Percentiles rank a stretch among this genome's conserved stretches.
Evolutionary conservation across 2,888 invertebrate genomes (phyloP).

Genomic region (Agrochola lota): DNA sequence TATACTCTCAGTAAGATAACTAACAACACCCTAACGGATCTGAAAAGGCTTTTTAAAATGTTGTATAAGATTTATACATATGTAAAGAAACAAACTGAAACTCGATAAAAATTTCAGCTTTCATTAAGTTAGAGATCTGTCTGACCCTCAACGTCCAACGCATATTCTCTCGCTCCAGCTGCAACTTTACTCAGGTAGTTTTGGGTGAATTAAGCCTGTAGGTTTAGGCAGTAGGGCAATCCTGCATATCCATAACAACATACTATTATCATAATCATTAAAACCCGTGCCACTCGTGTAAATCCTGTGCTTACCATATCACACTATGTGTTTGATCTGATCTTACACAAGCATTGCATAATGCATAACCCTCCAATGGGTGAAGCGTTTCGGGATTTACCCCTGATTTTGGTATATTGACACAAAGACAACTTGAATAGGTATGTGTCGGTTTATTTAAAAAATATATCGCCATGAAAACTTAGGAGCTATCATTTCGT

Average conservation of each 20-base stretch:
- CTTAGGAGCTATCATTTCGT: not conserved
- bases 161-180: not conserved
- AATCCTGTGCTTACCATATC: not conserved
- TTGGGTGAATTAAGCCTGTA: not conserved
- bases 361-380: not conserved
- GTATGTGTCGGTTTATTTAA: no score
- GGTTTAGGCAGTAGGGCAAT: not conserved
- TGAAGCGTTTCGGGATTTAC: not conserved
- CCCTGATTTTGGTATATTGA: not conserved
- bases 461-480: not conserved
- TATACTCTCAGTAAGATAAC: no score
- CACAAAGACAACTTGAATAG: not conserved
- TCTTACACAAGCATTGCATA: slow-evolving; percentile 3
- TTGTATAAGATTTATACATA: no score
- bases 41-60: no score
- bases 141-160: not conserved
- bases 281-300: not conserved
- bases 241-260: not conserved
- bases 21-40: no score
- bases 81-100: no score
- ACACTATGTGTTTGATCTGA: not conserved
- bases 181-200: not conserved
- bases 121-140: no score
- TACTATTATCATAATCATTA: slow-evolving; percentile 7
- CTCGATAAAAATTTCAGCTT: no score